These are phyloP conservation scores for Orthonychiurus folsomi DNA, from an alignment of 2,888 invertebrate species.

Conservation along the genomic window DNA sequence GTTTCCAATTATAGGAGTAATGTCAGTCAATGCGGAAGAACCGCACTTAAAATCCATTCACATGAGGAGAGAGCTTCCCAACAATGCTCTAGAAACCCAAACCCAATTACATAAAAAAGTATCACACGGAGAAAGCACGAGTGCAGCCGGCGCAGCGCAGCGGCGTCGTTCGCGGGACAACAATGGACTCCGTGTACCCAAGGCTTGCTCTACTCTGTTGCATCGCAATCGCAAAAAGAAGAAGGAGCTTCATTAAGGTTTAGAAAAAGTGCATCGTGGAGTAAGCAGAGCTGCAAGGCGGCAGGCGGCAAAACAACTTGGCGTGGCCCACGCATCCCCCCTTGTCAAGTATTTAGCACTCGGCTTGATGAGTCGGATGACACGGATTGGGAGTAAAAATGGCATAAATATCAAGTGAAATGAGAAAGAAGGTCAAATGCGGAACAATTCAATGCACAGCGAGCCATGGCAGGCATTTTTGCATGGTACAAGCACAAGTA, in stretches of 20 bases:
- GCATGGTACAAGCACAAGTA: background rate
- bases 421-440: background rate
- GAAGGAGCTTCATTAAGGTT: too few species aligned
- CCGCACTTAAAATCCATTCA: too few species aligned
- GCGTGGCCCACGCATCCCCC: background rate
- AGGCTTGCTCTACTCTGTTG: background rate
- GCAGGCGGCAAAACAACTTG: too few species aligned
- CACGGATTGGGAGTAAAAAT: constrained; percentile 1
- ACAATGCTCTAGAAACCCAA: background rate
- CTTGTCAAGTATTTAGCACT: background rate
- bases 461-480: too few species aligned
- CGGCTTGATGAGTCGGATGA: background rate
- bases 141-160: too few species aligned
- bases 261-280: too few species aligned
- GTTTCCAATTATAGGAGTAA: background rate
- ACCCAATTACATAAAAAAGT: background rate
- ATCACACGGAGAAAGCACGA: background rate
- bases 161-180: background rate
- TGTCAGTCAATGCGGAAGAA: too few species aligned
- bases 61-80: too few species aligned
- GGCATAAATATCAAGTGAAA: constrained; percentile 1
- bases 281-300: too few species aligned
- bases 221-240: too few species aligned
- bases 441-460: too few species aligned
- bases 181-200: background rate